Evolutionary conservation across 2,888 invertebrate species (phyloP).

Genomic region (Dinocampus coccinellae): DNA sequence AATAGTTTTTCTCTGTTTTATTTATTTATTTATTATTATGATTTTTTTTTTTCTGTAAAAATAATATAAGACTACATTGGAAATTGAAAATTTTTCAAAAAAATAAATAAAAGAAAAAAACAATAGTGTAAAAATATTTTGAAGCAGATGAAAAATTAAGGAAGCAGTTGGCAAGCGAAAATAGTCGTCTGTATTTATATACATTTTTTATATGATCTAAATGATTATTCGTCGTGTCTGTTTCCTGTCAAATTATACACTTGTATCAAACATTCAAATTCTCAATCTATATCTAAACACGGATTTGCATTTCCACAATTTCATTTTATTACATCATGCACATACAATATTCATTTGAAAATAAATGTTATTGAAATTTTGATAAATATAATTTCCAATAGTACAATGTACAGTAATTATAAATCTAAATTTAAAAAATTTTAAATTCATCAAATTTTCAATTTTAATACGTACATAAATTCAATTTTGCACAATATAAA

Average conservation of each 20-base stretch:
- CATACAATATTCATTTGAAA: too few species aligned
- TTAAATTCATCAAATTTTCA: neutral
- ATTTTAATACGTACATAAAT: too few species aligned
- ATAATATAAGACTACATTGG: too few species aligned
- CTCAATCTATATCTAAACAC: neutral
- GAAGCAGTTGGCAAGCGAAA: neutral
- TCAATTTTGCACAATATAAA: too few species aligned
- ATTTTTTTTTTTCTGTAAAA: too few species aligned
- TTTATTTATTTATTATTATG: too few species aligned
- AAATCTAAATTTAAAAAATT: neutral
- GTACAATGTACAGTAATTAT: neutral
- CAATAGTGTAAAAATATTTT: neutral
- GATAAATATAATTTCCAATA: neutral
- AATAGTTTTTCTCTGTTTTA: too few species aligned
- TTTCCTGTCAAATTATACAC: slow-evolving; percentile 10
- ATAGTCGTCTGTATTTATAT: neutral
- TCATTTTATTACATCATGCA: neutral
- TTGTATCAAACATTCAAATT: neutral
- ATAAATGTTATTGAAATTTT: neutral
- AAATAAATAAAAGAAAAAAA: too few species aligned
- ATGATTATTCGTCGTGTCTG: neutral
- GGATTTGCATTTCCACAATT: too few species aligned
- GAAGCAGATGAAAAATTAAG: neutral
- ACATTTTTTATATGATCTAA: neutral
- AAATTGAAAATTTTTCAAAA: too few species aligned